Evolutionary conservation across 2,888 invertebrate species (phyloP).

Genomic region (Protonemura montana): DNA sequence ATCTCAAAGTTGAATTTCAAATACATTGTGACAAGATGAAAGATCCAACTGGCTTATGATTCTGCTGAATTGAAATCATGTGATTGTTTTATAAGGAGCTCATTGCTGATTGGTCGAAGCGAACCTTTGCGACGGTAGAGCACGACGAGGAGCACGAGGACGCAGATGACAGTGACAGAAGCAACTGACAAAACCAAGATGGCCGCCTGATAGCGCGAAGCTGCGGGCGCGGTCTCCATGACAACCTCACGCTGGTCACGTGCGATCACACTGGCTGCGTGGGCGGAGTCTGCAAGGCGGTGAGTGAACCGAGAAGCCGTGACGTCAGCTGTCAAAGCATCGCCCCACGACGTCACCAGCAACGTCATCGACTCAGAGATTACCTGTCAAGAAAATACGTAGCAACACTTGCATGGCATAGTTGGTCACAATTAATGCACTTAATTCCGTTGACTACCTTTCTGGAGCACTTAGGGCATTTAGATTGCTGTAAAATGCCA

Average conservation of each 20-base stretch:
- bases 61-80: too few relatives aligned
- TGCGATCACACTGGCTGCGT: constrained; percentile 60
- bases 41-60: too few relatives aligned
- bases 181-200: constrained; percentile 79
- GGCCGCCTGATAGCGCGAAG: constrained; percentile 78
- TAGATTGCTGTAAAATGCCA: too few relatives aligned
- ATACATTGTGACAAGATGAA: too few relatives aligned
- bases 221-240: constrained; percentile 71
- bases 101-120: too few relatives aligned
- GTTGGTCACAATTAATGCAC: too few relatives aligned
- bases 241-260: constrained; percentile 73
- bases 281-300: constrained; percentile 58
- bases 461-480: too few relatives aligned
- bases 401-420: too few relatives aligned
- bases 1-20: too few relatives aligned
- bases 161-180: constrained; percentile 81
- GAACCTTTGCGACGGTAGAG: constrained; percentile 69
- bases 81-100: too few relatives aligned
- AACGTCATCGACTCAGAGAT: neutral
- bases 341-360: constrained; percentile 1
- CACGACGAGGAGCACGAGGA: constrained; percentile 77
- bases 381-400: neutral
- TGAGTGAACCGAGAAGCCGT: constrained; percentile 71
- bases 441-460: too few relatives aligned
- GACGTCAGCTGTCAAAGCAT: constrained; percentile 65